Evolutionary conservation across 1,140 invertebrate genomes (phyloP).

Genomic region (Platorchestia sp.): DNA sequence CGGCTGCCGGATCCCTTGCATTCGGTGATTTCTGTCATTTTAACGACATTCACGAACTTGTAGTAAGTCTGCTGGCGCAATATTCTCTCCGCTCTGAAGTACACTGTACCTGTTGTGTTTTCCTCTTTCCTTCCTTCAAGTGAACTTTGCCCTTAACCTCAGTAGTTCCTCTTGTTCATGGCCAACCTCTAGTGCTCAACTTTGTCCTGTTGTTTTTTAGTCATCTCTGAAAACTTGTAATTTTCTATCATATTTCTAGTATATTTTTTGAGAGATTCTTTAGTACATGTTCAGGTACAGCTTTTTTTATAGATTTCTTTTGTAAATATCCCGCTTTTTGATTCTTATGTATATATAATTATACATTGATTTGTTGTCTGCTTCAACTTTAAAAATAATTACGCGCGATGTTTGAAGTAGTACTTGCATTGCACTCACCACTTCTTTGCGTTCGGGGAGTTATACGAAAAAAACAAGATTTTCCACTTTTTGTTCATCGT

Average conservation of each 20-base stretch:
- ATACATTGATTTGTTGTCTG: too few relatives aligned
- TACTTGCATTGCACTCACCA: too few relatives aligned
- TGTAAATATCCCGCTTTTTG: background rate
- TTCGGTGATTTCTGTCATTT: too few relatives aligned
- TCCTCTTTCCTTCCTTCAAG: background rate
- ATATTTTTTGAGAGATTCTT: background rate
- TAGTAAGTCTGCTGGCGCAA: too few relatives aligned
- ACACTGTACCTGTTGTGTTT: background rate
- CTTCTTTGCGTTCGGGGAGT: too few relatives aligned
- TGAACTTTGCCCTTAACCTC: background rate
- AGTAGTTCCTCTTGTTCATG: background rate
- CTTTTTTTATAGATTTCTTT: background rate
- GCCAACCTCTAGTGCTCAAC: background rate
- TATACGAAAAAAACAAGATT: too few relatives aligned
- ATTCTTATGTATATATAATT: background rate
- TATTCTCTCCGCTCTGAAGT: too few relatives aligned
- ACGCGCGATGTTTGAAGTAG: too few relatives aligned
- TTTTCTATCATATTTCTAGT: background rate
- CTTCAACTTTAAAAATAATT: too few relatives aligned
- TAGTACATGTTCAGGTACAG: background rate
- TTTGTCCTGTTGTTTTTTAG: background rate
- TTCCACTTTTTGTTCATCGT: too few relatives aligned
- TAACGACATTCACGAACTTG: too few relatives aligned
- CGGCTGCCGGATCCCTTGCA: too few relatives aligned
- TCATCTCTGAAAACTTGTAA: background rate